Base-by-base conservation (phyloP, 2,888 invertebrate species). In the Megastigmus dorsalis region DNA sequence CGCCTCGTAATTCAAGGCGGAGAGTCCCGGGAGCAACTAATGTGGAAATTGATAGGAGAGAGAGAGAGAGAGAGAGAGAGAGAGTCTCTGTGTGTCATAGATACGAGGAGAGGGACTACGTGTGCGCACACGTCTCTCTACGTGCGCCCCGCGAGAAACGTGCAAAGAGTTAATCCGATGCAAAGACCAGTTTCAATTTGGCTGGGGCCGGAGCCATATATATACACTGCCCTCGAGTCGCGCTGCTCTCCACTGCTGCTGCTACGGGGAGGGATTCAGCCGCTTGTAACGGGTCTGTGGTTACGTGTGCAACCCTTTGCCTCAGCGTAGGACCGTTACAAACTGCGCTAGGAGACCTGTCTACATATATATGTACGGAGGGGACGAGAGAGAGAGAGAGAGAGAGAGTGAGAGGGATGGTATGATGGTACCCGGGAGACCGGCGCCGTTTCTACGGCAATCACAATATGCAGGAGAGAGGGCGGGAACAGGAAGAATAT, bases 121-220 rank as follows among this genome's bases (percentile, higher is more conserved):
- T 18, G 48, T 48, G 30, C 48, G 10, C 23, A 36, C 1, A n/a
- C n/a, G n/a, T 52, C n/a, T 38, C 30, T 26, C 79, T 78, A 78
- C 72, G 67, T 62, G 77, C 69, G 60, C 18, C 54, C 45, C 41
- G 57, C 41, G 68, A 59, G 68, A 65, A 69, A 67, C 80, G 66
- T 69, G 81, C 80, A 80, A 82, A 82, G 82, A 83, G 83, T 83
- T 85, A 84, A 85, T 85, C 83, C 82, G 76, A 83, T 84, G 84
- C 84, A 84, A 85, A 84, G 84, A 81, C 82, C 81, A 84, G 82
- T 85, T 85, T 85, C 85, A 85, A 85, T 85, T 85, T 84, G 81
- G 82, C 79, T 79, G 23, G 60, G 36, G 52, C 43, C 30, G 62
- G n/a, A 79, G 81, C 69, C 10, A 15, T 45, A 45, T 15, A 45